phyloP scores from a whole-genome alignment of 2,797 vertebrate genomes.

The Bovichtus diacanthus region DNA sequence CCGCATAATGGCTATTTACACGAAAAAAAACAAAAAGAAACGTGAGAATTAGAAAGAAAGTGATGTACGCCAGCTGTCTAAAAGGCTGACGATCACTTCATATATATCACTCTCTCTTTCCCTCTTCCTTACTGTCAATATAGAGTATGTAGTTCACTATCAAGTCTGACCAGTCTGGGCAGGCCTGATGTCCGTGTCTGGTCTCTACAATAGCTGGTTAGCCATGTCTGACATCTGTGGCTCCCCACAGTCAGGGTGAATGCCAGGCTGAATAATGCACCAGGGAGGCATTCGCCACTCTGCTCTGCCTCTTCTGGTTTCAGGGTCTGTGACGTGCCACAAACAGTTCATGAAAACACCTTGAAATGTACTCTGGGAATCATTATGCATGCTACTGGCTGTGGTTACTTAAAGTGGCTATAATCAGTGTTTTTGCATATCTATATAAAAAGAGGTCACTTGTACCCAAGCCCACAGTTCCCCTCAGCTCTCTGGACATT shows the following conservation, averaged over 20 bases:
- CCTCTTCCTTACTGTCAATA: slow-evolving; percentile 36
- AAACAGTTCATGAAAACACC: slow-evolving; percentile 42
- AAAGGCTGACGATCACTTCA: slow-evolving; percentile 29
- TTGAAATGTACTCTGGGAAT: slow-evolving; percentile 5
- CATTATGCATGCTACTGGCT: background rate
- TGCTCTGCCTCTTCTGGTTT: slow-evolving; percentile 78
- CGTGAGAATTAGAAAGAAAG: slow-evolving; percentile 3
- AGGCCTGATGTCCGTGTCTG: slow-evolving; percentile 70
- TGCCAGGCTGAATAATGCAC: slow-evolving; percentile 73
- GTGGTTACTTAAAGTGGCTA: background rate
- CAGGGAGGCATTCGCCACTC: slow-evolving; percentile 54
- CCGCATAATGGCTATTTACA: background rate
- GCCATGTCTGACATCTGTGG: slow-evolving; percentile 71
- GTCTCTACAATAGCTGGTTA: slow-evolving; percentile 71
- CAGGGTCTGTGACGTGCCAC: slow-evolving; percentile 22
- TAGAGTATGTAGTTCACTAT: slow-evolving; percentile 57
- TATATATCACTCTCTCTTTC: background rate
- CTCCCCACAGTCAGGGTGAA: slow-evolving; percentile 70
- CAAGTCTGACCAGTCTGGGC: slow-evolving; percentile 56
- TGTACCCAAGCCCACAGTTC: background rate
- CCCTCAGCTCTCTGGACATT: background rate
- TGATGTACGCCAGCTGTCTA: slow-evolving; percentile 16
- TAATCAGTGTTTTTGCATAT: background rate
- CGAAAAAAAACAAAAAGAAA: slow-evolving; percentile 7
- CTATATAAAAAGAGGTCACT: background rate